phyloP scores from a whole-genome alignment of 1,140 invertebrate species.

The Atopsyche davidsoni region DNA sequence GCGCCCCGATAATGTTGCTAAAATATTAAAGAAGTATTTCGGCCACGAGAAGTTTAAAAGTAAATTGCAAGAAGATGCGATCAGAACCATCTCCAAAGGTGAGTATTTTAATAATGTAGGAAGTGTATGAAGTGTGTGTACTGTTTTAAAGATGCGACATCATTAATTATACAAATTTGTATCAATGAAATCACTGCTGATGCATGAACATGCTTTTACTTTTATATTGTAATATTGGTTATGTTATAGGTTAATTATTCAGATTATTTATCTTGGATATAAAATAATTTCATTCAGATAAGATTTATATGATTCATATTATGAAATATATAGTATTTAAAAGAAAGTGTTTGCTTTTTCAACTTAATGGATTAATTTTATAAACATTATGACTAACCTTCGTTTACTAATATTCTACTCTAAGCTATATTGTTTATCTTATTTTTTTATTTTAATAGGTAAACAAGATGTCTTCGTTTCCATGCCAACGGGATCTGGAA shows the following conservation, averaged over 20 bases:
- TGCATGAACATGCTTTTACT: background rate
- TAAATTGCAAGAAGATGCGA: conserved; percentile 48
- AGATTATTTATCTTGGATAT: background rate
- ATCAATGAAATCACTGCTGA: background rate
- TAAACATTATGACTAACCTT: background rate
- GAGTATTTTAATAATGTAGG: conserved; percentile 21
- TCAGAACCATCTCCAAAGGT: conserved; percentile 48
- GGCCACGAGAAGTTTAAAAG: conserved; percentile 51
- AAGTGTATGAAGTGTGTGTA: background rate
- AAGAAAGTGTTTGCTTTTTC: background rate
- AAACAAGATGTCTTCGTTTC: conserved; percentile 74
- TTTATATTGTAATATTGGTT: background rate
- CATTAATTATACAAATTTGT: background rate
- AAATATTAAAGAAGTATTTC: conserved; percentile 40
- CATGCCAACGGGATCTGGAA: conserved; percentile 94
- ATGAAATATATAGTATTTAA: background rate
- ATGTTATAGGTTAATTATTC: background rate
- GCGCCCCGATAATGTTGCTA: background rate
- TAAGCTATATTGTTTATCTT: conserved; percentile 4
- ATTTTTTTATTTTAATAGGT: conserved; percentile 49
- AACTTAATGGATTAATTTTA: background rate
- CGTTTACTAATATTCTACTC: background rate
- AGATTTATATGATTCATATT: background rate
- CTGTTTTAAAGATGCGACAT: background rate
- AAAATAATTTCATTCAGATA: background rate